Base-by-base conservation (phyloP, 2,888 invertebrate species). In the Tillus elongatus region DNA sequence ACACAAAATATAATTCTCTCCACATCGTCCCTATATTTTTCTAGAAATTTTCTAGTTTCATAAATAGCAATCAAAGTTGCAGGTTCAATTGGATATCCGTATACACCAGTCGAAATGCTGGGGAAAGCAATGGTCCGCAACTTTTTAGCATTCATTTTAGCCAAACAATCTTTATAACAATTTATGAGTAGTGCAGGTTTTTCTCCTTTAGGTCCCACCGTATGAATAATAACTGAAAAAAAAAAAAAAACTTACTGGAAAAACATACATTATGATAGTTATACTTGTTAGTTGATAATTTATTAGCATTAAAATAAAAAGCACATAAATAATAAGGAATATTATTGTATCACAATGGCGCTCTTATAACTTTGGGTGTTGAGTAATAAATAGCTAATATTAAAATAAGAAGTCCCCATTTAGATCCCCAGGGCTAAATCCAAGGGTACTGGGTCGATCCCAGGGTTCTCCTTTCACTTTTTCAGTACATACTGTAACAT, bases 41-140 rank as follows among this genome's bases (percentile, higher is more conserved):
- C 72, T 19, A 90, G 66, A 57, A 76, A 79, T 37, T 74, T 69
- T 46, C 85, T 69, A 0, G 83, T 75, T 1, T 78, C 74, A 13
- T 66, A 60, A 4, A 84, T 58, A 2, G 87, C 89, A 3, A 89
- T 75, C 50, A 79, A 75, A 1, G 85, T 82, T 0, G 92, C 91
- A 19, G 77, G 64, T 41, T 75, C 73, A 57, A 80, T 80, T 0
- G 90, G 90, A 61, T 89, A 92, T 0, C 87, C 87, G 60, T 87
- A 91, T 43, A 91, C 74, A n/a, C 92, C 92, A 3, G 92, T 92
- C 0, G 89, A 86, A 55, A 92, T 86, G 57, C 91, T 91, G 1
- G 90, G 90, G 58, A 91, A 90, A 0, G 90, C 89, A 30, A 89
- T 73, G 3, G 80, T 72, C 31, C 68, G 67, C 2, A 88, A 52